Evolutionary conservation across 2,888 invertebrate species (phyloP).

Genomic region (Phengaris alcon): DNA sequence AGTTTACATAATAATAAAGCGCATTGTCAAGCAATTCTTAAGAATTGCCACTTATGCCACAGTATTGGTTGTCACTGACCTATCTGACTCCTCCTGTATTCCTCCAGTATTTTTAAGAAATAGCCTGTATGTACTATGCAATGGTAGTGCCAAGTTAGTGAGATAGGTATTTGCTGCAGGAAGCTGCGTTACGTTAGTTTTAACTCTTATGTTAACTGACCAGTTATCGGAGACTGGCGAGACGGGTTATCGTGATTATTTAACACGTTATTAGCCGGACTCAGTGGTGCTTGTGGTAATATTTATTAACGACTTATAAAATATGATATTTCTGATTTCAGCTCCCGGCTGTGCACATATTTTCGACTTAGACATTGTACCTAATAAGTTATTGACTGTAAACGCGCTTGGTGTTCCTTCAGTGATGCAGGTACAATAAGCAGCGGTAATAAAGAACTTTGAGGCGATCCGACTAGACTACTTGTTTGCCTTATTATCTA

Average conservation of each 20-base stretch:
- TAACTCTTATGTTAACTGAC: slow-evolving; percentile 8
- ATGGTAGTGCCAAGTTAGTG: neutral
- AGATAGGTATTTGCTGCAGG: neutral
- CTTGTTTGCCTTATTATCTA: too few relatives aligned
- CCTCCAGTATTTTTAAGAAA: neutral
- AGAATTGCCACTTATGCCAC: too few relatives aligned
- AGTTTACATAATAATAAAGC: too few relatives aligned
- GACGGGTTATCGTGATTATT: slow-evolving; percentile 6
- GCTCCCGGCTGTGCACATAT: neutral
- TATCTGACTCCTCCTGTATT: neutral
- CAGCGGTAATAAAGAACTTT: too few relatives aligned
- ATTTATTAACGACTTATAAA: neutral
- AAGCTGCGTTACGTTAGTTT: slow-evolving; percentile 9
- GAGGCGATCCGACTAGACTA: too few relatives aligned
- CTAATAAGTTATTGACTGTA: too few relatives aligned
- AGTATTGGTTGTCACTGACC: too few relatives aligned
- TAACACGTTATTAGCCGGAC: neutral
- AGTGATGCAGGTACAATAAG: too few relatives aligned
- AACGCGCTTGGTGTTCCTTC: too few relatives aligned
- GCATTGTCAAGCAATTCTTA: too few relatives aligned
- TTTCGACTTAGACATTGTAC: neutral
- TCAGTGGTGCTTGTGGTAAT: neutral
- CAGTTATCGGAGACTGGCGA: neutral
- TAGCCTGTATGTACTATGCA: too few relatives aligned
- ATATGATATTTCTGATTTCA: neutral